A percentile compares a stretch with the other conserved stretches of the same genome.
Conservation (phyloP, 92 coral and sea anemone species). For the Paragorgia papillata region DNA sequence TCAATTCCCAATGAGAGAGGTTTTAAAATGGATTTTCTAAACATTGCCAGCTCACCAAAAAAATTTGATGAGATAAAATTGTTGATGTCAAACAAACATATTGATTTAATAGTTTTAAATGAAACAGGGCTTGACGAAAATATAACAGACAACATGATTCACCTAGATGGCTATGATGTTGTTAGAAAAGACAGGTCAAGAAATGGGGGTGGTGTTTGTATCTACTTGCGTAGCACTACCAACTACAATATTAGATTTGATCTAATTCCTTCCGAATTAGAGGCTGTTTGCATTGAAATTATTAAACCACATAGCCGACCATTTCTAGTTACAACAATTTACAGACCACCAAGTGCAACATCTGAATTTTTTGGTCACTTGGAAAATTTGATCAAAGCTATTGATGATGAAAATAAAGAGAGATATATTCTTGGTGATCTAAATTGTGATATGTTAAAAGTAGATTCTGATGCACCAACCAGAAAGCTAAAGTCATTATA, state of each 20-base stretch:
- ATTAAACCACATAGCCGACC: constrained; percentile 50
- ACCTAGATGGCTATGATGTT: constrained; percentile 37
- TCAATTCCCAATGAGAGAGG: constrained; percentile 18
- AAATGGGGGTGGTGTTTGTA: constrained; percentile 45
- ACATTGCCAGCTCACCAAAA: not conserved
- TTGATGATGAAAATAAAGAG: constrained; percentile 44
- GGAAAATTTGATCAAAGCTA: constrained; percentile 21
- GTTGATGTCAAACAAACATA: constrained; percentile 1
- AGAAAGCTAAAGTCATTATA: not conserved
- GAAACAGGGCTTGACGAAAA: constrained; percentile 7
- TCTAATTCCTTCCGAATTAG: constrained; percentile 28
- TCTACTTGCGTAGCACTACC: constrained; percentile 41
- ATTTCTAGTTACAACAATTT: constrained; percentile 47
- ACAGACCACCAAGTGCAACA: constrained; percentile 47
- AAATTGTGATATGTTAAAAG: not conserved
- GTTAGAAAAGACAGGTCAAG: constrained; percentile 47
- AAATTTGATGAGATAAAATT: constrained; percentile 1
- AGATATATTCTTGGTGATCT: constrained; percentile 1
- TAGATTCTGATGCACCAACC: too few species aligned
- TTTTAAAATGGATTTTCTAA: constrained; percentile 14
- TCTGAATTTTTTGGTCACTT: constrained; percentile 26
- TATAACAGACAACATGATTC: constrained; percentile 6
- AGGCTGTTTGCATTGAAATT: constrained; percentile 50
- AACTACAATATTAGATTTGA: constrained; percentile 37
- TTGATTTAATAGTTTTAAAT: not conserved